Evolutionary conservation across 2,113 vertebrate species (phyloP).

Genomic region (Ursus arctos): DNA sequence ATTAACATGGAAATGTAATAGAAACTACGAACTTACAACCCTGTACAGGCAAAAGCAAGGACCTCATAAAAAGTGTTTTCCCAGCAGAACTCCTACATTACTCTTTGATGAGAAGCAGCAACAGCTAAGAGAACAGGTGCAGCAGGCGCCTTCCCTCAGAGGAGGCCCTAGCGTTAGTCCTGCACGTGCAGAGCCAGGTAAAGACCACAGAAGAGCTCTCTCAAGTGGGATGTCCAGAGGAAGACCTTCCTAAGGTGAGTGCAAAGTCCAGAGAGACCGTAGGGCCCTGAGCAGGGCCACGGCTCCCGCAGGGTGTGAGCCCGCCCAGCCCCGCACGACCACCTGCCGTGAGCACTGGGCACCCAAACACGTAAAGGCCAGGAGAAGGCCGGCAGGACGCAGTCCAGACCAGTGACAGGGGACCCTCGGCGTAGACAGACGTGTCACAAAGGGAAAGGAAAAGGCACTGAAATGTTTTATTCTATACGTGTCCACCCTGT

Average conservation of each 20-base stretch:
- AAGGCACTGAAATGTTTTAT: background rate
- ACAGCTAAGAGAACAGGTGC: background rate
- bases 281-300: background rate
- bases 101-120: background rate
- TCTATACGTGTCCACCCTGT: background rate
- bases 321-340: rapidly evolving
- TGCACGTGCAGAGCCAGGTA: rapidly evolving
- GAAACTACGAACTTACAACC: background rate
- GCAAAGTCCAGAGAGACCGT: background rate
- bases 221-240: background rate
- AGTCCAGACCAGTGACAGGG: background rate
- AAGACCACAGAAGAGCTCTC: background rate
- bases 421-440: background rate
- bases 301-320: background rate
- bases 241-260: background rate
- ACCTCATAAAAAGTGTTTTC: background rate
- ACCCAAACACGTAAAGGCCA: background rate
- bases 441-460: background rate
- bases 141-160: background rate
- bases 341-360: background rate
- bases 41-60: background rate
- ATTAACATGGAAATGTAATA: background rate
- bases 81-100: background rate
- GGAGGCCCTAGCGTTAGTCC: rapidly evolving
- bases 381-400: background rate